A percentile compares a stretch with the other conserved stretches of the same genome.
Conservation (phyloP, 2,888 invertebrate species). For the Athalia rosae region DNA sequence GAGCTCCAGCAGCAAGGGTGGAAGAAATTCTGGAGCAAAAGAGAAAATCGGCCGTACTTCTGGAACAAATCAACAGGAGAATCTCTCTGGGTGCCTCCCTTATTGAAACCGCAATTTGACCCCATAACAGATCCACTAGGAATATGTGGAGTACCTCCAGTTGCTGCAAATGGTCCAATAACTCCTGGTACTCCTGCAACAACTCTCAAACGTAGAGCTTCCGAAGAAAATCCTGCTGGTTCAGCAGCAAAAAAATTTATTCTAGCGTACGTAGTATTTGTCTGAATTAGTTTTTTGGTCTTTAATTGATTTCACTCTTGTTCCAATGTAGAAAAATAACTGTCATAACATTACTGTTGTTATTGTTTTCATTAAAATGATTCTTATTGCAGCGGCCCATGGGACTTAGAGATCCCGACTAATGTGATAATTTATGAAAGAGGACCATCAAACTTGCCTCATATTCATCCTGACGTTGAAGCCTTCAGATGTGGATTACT, state of each 20-base stretch:
- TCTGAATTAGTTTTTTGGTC: slow-evolving; percentile 11
- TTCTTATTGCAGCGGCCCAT: slow-evolving; percentile 81
- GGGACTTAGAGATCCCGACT: slow-evolving; percentile 95
- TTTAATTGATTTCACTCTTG: not conserved
- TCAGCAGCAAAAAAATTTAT: slow-evolving; percentile 91
- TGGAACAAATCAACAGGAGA: slow-evolving; percentile 97
- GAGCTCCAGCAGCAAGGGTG: slow-evolving; percentile 91
- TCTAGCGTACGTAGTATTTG: slow-evolving; percentile 78
- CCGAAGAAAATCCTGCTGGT: slow-evolving; percentile 83
- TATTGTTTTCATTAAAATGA: not conserved
- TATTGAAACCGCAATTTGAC: slow-evolving; percentile 89
- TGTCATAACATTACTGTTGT: not conserved
- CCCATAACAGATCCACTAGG: slow-evolving; percentile 94
- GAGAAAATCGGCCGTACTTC: slow-evolving; percentile 96
- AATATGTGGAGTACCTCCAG: slow-evolving; percentile 77
- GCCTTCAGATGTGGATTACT: slow-evolving; percentile 88
- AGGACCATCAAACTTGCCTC: slow-evolving; percentile 88
- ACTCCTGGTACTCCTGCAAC: slow-evolving; percentile 72
- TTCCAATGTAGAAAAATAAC: not conserved
- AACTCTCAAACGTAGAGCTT: slow-evolving; percentile 84
- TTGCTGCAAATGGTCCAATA: slow-evolving; percentile 71
- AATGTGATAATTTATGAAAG: slow-evolving; percentile 94
- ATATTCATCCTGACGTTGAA: slow-evolving; percentile 96
- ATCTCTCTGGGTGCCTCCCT: slow-evolving; percentile 97
- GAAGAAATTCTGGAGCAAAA: slow-evolving; percentile 97